Conservation (phyloP, 2,113 vertebrate genomes). For the Calyptommatus sinebrachiatus region DNA sequence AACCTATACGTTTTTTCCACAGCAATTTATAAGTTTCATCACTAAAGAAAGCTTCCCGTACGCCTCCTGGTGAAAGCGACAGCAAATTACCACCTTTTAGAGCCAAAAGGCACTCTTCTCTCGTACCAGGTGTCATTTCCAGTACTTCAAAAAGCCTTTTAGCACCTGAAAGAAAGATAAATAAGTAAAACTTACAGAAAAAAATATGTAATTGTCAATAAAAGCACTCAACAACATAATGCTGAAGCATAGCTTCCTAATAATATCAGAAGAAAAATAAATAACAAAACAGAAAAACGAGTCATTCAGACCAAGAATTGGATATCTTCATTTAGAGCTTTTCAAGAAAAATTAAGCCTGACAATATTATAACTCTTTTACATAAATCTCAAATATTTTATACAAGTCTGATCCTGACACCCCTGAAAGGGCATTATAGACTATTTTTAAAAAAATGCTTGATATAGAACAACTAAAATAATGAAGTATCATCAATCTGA, state of each 20-base stretch:
- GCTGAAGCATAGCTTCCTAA: neutral
- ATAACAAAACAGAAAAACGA: neutral
- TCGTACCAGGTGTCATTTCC: constrained; percentile 87
- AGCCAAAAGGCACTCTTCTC: constrained; percentile 86
- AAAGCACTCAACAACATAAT: neutral
- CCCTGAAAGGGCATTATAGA: no score
- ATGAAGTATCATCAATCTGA: no score
- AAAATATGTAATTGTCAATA: neutral
- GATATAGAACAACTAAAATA: no score
- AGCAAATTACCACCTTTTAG: constrained; percentile 78
- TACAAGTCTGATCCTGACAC: no score
- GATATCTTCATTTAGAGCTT: no score
- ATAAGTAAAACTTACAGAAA: neutral
- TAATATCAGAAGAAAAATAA: neutral
- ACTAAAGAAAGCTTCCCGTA: constrained; percentile 85
- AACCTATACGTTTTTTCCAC: constrained; percentile 85
- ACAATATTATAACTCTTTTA: no score
- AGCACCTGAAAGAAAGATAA: constrained; percentile 73
- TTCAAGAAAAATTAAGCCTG: no score
- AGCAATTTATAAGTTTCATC: constrained; percentile 84
- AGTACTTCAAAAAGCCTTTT: constrained; percentile 72
- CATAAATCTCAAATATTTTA: no score
- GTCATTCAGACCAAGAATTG: no score
- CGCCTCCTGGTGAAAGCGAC: constrained; percentile 86
- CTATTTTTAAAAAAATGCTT: no score